A percentile compares a stretch with the other conserved stretches of the same genome.
These are phyloP conservation scores for Melanotaenia boesemani DNA, from an alignment of 2,797 vertebrate species.

Conservation along the genomic window DNA sequence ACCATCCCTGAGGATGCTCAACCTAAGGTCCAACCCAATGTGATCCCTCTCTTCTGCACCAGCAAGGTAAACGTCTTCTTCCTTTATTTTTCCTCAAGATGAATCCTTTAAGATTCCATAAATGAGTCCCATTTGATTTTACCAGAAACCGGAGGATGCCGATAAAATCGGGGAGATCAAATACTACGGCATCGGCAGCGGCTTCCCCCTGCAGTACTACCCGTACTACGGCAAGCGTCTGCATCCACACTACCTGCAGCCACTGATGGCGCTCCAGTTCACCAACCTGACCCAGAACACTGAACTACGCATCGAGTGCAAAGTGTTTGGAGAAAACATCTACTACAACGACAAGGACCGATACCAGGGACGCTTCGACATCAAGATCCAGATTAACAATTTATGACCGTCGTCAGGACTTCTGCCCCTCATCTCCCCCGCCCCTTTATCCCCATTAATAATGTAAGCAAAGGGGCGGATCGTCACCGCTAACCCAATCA, in stretches of 20 bases:
- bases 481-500: slow-evolving; percentile 77
- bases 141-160: slow-evolving; percentile 89
- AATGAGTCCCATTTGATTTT: too few relatives aligned
- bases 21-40: slow-evolving; percentile 81
- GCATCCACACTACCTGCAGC: slow-evolving; percentile 93
- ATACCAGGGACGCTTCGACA: slow-evolving; percentile 96
- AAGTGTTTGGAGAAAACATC: slow-evolving; percentile 92
- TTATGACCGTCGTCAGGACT: slow-evolving; percentile 87
- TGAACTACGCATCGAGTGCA: slow-evolving; percentile 94
- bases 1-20: slow-evolving; percentile 81
- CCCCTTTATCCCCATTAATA: slow-evolving; percentile 36
- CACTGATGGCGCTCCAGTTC: slow-evolving; percentile 94
- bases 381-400: slow-evolving; percentile 90
- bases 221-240: slow-evolving; percentile 95
- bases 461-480: slow-evolving; percentile 40
- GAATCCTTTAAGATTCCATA: rapidly evolving
- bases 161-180: slow-evolving; percentile 86
- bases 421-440: slow-evolving; percentile 19
- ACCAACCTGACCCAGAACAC: slow-evolving; percentile 89
- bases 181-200: slow-evolving; percentile 87
- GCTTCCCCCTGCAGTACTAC: slow-evolving; percentile 96
- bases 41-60: slow-evolving; percentile 90
- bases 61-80: slow-evolving; percentile 84
- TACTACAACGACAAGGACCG: slow-evolving; percentile 96
- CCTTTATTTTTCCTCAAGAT: neutral